phyloP scores from a whole-genome alignment of 2,797 vertebrate genomes.

The Sphaeramia orbicularis region DNA sequence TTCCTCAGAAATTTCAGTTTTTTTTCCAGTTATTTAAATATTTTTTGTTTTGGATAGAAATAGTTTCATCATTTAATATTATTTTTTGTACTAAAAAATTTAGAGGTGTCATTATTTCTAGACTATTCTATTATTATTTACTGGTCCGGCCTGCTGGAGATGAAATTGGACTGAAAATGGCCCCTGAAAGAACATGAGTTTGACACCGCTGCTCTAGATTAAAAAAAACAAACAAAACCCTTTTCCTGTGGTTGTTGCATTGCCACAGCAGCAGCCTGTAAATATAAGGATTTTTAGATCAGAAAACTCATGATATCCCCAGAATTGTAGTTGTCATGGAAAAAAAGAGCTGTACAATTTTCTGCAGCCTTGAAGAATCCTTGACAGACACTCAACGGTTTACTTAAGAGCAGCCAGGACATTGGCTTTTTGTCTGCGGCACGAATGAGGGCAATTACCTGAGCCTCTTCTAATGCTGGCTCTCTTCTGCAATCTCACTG shows the following conservation, averaged over 20 bases:
- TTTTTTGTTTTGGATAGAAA: too few species aligned
- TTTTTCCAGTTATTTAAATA: too few species aligned
- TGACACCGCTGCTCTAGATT: too few species aligned
- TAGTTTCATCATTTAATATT: too few species aligned
- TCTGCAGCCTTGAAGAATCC: slow-evolving; percentile 72
- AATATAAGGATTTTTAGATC: slow-evolving; percentile 8
- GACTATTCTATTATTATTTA: too few species aligned
- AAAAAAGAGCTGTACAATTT: slow-evolving; percentile 64
- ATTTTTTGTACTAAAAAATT: too few species aligned
- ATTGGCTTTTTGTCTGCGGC: slow-evolving; percentile 79
- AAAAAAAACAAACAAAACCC: slow-evolving; percentile 1
- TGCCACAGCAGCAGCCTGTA: slow-evolving; percentile 31
- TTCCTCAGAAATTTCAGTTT: too few species aligned
- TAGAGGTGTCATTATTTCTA: too few species aligned
- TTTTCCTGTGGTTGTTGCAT: neutral
- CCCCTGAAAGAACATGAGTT: too few species aligned
- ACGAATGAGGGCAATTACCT: slow-evolving; percentile 73
- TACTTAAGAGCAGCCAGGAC: slow-evolving; percentile 75
- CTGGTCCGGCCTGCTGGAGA: too few species aligned
- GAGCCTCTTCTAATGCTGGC: slow-evolving; percentile 51
- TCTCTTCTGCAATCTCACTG: slow-evolving; percentile 44
- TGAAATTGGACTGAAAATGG: too few species aligned
- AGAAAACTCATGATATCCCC: slow-evolving; percentile 53
- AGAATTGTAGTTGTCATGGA: slow-evolving; percentile 56
- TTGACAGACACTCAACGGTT: slow-evolving; percentile 72